Evolutionary conservation across 2,113 vertebrate genomes (phyloP).

Genomic region (Philantomba maxwellii): DNA sequence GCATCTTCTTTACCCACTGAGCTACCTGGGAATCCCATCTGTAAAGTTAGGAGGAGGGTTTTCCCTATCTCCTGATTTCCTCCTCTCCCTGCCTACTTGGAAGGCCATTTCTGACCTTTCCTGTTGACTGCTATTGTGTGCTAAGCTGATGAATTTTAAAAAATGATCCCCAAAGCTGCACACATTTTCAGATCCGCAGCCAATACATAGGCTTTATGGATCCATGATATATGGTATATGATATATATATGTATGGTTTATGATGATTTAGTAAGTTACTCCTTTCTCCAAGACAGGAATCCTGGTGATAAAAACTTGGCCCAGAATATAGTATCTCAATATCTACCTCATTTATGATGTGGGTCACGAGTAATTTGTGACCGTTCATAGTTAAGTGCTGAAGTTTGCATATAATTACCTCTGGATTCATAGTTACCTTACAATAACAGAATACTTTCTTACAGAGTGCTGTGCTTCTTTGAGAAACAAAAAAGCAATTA

Average conservation of each 20-base stretch:
- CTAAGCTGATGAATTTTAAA: not conserved
- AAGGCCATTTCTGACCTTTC: not conserved
- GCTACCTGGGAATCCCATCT: not conserved
- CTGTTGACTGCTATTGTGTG: not conserved
- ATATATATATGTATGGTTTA: not conserved
- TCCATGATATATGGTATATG: not conserved
- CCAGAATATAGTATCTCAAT: not conserved
- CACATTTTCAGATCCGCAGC: not conserved
- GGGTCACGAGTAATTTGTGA: slow-evolving; percentile 22
- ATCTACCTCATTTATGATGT: not conserved
- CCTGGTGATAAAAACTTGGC: not conserved
- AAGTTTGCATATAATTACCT: slow-evolving; percentile 46
- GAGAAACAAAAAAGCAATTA: slow-evolving; percentile 49
- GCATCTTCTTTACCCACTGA: not conserved
- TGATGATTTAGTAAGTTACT: slow-evolving; percentile 3
- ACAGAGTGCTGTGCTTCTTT: not conserved
- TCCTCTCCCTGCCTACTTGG: not conserved
- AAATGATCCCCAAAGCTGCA: not conserved
- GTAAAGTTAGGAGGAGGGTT: not conserved
- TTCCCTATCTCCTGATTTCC: not conserved
- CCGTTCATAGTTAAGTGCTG: not conserved
- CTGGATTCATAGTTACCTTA: slow-evolving; percentile 37
- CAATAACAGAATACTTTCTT: slow-evolving; percentile 35
- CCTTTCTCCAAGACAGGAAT: not conserved
- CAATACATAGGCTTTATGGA: not conserved